Conservation (phyloP, 2,113 vertebrate genomes). For the Chaetorhynchus papuensis region DNA sequence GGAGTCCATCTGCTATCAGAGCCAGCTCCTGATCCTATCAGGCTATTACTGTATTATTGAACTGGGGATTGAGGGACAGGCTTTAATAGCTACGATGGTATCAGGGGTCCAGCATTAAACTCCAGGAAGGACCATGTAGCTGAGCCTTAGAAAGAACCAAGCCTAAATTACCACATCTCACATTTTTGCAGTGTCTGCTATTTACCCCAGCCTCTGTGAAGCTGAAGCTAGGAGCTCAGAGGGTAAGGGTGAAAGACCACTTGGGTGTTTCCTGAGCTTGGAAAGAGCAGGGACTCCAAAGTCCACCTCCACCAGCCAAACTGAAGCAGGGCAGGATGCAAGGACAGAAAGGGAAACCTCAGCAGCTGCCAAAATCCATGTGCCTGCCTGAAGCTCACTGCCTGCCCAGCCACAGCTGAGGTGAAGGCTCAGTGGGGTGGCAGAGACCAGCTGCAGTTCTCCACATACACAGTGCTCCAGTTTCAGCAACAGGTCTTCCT, state of each 20-base stretch:
- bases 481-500: not conserved
- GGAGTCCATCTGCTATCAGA: not conserved
- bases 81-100: not conserved
- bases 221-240: not conserved
- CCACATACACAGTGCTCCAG: fast-evolving
- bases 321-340: not conserved
- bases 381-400: not conserved
- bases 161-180: not conserved
- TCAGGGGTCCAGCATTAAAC: not conserved
- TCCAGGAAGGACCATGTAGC: not conserved
- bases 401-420: not conserved
- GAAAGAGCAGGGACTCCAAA: not conserved
- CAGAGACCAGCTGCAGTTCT: not conserved
- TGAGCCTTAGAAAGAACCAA: not conserved
- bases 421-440: not conserved
- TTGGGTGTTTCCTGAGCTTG: not conserved
- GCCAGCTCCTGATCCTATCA: slow-evolving; percentile 31
- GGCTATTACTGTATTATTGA: slow-evolving; percentile 10
- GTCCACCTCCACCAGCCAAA: not conserved
- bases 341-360: not conserved
- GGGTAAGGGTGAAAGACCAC: not conserved
- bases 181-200: not conserved
- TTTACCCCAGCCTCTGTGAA: not conserved
- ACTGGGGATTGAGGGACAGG: not conserved
- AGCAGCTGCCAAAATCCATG: not conserved